These are phyloP conservation scores for Clarias fuscus DNA, from an alignment of 2,797 vertebrate genomes.

Conservation along the genomic window DNA sequence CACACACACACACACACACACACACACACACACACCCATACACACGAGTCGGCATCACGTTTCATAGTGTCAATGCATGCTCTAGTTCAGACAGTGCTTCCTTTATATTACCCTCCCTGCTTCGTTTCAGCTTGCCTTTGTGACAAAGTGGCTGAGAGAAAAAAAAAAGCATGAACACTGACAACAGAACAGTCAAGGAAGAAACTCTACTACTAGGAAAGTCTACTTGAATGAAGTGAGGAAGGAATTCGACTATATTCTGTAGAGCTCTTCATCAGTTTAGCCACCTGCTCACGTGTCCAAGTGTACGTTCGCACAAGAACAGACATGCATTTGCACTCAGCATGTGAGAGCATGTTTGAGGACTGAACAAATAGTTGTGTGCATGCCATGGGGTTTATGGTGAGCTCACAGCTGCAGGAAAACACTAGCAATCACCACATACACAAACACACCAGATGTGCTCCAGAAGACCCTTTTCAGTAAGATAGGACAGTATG, in stretches of 20 bases:
- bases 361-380: slow-evolving; percentile 62
- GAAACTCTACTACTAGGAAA: not conserved
- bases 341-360: slow-evolving; percentile 62
- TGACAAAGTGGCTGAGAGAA: slow-evolving; percentile 44
- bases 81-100: slow-evolving; percentile 48
- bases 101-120: slow-evolving; percentile 7
- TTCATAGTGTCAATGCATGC: slow-evolving; percentile 43
- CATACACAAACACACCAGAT: slow-evolving; percentile 11
- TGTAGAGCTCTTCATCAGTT: not conserved
- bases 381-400: slow-evolving; percentile 36
- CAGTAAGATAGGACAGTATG: not conserved
- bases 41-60: slow-evolving; percentile 28
- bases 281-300: slow-evolving; percentile 12
- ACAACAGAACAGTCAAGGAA: not conserved
- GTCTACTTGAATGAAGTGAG: slow-evolving; percentile 12
- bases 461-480: not conserved
- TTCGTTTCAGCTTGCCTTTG: slow-evolving; percentile 62
- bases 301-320: not conserved
- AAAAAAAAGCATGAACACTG: slow-evolving; percentile 36
- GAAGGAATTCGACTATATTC: not conserved
- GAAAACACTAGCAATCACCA: not conserved
- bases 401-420: slow-evolving; percentile 40
- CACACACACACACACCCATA: not conserved
- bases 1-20: not conserved
- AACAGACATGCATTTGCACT: slow-evolving; percentile 10